Conservation (phyloP, 35 echinoderm and acorn worm species). For the Apostichopus californicus region DNA sequence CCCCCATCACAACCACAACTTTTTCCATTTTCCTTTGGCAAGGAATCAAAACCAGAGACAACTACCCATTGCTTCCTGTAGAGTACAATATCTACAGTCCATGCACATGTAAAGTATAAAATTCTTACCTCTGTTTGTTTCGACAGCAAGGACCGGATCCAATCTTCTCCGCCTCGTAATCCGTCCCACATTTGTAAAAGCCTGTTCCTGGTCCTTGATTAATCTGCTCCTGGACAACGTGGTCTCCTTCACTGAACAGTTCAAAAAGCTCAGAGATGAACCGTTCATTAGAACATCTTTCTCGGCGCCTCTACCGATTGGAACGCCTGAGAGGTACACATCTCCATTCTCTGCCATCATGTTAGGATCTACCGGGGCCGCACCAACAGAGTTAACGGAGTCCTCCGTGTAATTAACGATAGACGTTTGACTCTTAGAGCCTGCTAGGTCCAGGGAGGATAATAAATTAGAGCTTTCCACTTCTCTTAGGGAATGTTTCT, state of each 20-base stretch:
- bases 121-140: conserved; percentile 16
- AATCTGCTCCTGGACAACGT: background rate
- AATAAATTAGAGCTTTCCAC: conserved; percentile 4
- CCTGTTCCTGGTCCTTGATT: background rate
- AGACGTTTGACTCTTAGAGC: background rate
- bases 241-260: background rate
- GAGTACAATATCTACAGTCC: background rate
- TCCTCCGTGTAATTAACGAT: background rate
- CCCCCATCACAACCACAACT: too few species aligned
- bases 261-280: background rate
- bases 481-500: background rate
- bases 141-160: conserved; percentile 25
- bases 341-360: background rate
- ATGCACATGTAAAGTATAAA: background rate
- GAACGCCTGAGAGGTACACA: background rate
- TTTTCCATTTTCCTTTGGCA: too few species aligned
- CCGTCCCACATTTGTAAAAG: conserved; percentile 13
- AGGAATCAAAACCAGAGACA: background rate
- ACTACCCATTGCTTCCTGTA: background rate
- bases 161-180: conserved; percentile 43
- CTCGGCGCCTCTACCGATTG: background rate
- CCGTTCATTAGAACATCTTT: background rate
- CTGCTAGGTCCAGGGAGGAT: background rate
- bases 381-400: background rate
- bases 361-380: background rate